Evolutionary conservation across 2,113 vertebrate genomes (phyloP), one percentile per base, ranked within the genome.

Genomic region (Chaetodon auriga): DNA sequence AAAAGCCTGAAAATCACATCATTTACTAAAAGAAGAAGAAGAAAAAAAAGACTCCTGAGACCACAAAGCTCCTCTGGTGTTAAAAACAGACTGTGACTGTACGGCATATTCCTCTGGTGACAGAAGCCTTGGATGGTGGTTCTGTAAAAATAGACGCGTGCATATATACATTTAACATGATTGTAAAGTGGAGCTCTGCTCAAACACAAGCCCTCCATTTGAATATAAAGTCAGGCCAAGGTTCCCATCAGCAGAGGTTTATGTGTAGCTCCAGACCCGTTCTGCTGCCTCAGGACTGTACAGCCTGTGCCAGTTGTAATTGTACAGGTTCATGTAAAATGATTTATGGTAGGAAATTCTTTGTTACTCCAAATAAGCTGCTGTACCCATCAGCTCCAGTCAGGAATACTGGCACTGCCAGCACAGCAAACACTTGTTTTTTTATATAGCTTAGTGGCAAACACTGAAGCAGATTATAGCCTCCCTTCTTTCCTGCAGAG

Each of bases 331-430:
- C 65, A 73, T 68, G 61, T 75, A 38, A 15, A 54, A 23, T 76
- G 76, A 81, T 83, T 86, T 78, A 84, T 79, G 41, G 51, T 46
- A 65, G 75, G 82, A 78, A 77, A 85, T 75, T 23, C 72, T 89
- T 62, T 81, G 71, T 75, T 70, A 38, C 70, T 77, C 21, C 25
- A 75, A 73, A 83, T 81, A 75, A 82, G 55, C 54, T 68, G 77
- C 69, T 62, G 35, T 62, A 66, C 61, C 30, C 86, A 36, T 75
- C 61, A 69, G 70, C n/a, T 74, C 51, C 57, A 76, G 66, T 53
- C 62, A 70, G 68, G n/a, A 65, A 23, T 49, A 78, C 53, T 66
- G 74, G 53, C 10, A 2, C 25, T 75, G 65, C 80, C 55, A 58
- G 53, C 21, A 41, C 55, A 58, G 53, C 21, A 41, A 19, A 62